phyloP scores from a whole-genome alignment of 2,113 vertebrate genomes.

The Genyomyrus donnyi region DNA sequence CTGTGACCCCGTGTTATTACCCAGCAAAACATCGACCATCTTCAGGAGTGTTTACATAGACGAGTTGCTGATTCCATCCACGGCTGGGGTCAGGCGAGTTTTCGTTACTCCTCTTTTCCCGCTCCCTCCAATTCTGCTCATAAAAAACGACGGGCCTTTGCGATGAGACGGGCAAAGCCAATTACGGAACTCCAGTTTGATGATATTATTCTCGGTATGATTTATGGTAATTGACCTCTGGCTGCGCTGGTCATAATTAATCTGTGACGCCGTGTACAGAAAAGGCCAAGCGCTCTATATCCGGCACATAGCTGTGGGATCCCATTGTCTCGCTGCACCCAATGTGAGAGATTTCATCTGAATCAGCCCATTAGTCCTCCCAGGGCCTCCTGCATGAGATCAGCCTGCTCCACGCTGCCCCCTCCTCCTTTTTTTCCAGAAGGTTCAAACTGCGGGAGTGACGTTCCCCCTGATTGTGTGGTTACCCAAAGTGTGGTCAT shows the following conservation, averaged over 20 bases:
- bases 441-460: constrained; percentile 21
- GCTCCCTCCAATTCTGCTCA: constrained; percentile 23
- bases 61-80: not conserved
- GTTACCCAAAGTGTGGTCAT: not conserved
- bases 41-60: not conserved
- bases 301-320: constrained; percentile 26
- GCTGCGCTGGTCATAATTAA: constrained; percentile 46
- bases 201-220: constrained; percentile 46
- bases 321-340: constrained; percentile 33
- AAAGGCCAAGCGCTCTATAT: constrained; percentile 41
- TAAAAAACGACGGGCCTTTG: constrained; percentile 43
- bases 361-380: constrained; percentile 38
- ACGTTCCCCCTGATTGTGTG: not conserved
- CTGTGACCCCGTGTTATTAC: not conserved
- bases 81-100: not conserved
- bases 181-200: constrained; percentile 41
- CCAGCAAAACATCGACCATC: not conserved
- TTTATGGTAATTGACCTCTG: constrained; percentile 50
- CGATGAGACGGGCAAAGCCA: constrained; percentile 44
- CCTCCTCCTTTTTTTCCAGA: not conserved
- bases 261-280: constrained; percentile 37
- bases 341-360: constrained; percentile 29
- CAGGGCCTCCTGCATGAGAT: constrained; percentile 21
- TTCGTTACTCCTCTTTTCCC: constrained; percentile 10
- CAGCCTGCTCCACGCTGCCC: constrained; percentile 15